phyloP scores from a whole-genome alignment of 2,113 vertebrate genomes.

The Leptosomus discolor region DNA sequence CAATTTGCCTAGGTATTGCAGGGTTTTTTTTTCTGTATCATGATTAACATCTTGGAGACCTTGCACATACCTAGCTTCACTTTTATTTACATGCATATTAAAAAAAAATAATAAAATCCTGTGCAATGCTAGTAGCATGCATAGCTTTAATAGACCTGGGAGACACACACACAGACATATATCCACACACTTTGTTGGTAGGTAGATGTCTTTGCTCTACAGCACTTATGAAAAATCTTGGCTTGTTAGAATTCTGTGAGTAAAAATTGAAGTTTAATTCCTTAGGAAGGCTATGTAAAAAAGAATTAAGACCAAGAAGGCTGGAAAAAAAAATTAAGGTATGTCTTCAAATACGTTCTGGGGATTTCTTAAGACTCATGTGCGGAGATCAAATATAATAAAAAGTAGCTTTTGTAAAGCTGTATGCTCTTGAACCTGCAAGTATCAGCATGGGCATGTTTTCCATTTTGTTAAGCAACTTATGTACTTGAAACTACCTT shows the following conservation, averaged over 20 bases:
- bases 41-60: neutral
- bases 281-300: neutral
- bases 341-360: neutral
- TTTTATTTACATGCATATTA: neutral
- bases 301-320: neutral
- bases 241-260: neutral
- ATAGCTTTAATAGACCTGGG: neutral
- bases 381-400: neutral
- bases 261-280: neutral
- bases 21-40: neutral
- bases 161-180: neutral
- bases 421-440: neutral
- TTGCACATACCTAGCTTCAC: neutral
- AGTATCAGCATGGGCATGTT: accelerated
- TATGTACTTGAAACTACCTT: neutral
- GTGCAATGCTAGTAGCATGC: neutral
- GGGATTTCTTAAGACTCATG: neutral
- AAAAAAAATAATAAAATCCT: neutral
- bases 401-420: neutral
- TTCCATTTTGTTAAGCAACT: neutral
- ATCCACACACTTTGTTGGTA: accelerated
- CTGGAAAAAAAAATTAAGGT: neutral
- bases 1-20: neutral
- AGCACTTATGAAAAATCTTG: neutral
- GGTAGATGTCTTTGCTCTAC: neutral